These are phyloP conservation scores for Nezara viridula DNA, from an alignment of 2,888 invertebrate genomes.

Conservation along the genomic window DNA sequence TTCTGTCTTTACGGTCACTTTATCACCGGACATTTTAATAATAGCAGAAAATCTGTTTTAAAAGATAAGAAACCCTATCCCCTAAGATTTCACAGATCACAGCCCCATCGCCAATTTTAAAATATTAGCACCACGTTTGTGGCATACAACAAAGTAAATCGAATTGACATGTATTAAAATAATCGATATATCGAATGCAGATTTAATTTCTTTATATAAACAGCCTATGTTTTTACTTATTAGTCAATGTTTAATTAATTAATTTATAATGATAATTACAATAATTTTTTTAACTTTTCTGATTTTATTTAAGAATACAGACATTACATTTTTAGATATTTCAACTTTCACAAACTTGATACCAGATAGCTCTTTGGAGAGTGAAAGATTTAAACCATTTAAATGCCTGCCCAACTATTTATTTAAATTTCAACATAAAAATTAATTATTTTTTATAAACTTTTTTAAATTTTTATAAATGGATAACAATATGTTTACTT, in stretches of 20 bases:
- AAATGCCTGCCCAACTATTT: no score
- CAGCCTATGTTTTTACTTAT: not conserved
- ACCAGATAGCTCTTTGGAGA: not conserved
- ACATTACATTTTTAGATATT: no score
- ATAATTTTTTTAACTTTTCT: not conserved
- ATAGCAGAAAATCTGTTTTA: constrained; percentile 32
- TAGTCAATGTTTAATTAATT: not conserved
- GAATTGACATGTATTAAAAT: not conserved
- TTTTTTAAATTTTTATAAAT: no score
- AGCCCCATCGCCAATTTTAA: not conserved
- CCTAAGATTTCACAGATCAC: not conserved
- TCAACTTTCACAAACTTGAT: not conserved
- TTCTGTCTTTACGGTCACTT: constrained; percentile 64
- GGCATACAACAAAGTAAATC: not conserved
- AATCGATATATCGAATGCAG: not conserved
- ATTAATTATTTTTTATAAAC: no score
- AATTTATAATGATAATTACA: not conserved
- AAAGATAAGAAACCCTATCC: not conserved
- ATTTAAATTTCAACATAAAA: no score
- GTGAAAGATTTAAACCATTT: not conserved
- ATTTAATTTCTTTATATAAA: not conserved
- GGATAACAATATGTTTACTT: no score
- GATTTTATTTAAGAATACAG: not conserved
- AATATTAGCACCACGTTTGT: constrained; percentile 30
- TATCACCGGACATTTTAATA: constrained; percentile 60